Evolutionary conservation across 35 echinoderm and acorn worm genomes (phyloP), one percentile per base, ranked within the genome.

Genomic region (Ophiothrix spiculata): DNA sequence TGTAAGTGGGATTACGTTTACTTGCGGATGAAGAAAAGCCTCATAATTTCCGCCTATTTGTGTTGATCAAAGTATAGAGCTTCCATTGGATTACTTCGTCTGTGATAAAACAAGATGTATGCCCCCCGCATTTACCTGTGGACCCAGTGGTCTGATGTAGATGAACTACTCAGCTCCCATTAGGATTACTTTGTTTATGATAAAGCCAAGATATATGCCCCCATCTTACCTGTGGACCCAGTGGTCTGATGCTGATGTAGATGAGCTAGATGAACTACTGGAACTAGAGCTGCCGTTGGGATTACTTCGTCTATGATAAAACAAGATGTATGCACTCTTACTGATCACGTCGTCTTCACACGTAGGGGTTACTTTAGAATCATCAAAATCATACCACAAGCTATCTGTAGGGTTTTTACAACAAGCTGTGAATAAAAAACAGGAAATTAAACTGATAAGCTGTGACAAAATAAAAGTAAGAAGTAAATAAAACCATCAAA

Each of bases 321-420:
- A 94, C 1, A 99, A 76, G 35, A 99, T 85, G 78, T 94, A 94
- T 0, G 92, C 92, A 17, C 41, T 78, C 39, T 86, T 91, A 56
- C 81, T 88, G 28, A 85, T 79, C 4, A 99, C 33, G 23, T 75
- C 38, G 4, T 99, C 89, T 39, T 99, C 96, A 4, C 89, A 60
- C 11, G 90, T 64, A 0, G 79, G 39, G 0, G 79, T 79, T 3
- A 99, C 87, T 56, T 99, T 94, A 38, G 96, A 78, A 69, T 99
- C 96, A 23, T 99, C 96, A 81, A 94, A 99, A 81, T 89, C 81
- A 77, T 99, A 99, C 96, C 96, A 99, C 86, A 90, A 79, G 75
- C 74, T 91, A 40, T 99, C 92, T 38, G 86, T 87, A 16, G 96
- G 84, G 56, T 99, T 99, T 83, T 91, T 94, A 39, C 96, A 99